Conservation (phyloP, 2,888 invertebrate species). For the Lobophora halterata region DNA sequence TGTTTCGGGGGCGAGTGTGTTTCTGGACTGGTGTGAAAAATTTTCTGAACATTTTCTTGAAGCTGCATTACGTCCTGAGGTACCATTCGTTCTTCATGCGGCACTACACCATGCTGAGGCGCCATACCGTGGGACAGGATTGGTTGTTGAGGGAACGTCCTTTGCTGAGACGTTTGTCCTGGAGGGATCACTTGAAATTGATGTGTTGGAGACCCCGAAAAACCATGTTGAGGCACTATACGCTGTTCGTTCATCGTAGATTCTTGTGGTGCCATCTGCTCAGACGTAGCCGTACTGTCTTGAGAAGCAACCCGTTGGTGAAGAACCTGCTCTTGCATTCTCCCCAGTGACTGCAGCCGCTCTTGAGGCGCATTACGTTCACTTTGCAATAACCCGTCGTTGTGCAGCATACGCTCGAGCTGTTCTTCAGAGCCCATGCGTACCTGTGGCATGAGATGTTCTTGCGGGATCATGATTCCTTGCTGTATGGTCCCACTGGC, state of each 20-base stretch:
- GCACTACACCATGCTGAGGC: constrained; percentile 9
- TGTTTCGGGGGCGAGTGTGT: constrained; percentile 10
- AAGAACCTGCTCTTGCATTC: too few relatives aligned
- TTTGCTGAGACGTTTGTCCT: constrained; percentile 8
- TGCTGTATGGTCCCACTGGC: constrained; percentile 21
- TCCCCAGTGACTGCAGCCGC: background rate
- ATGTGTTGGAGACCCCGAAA: too few relatives aligned
- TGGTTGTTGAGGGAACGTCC: constrained; percentile 2
- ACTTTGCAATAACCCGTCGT: too few relatives aligned
- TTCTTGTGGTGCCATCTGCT: too few relatives aligned
- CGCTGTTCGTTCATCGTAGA: constrained; percentile 6
- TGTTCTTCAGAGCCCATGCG: constrained; percentile 13
- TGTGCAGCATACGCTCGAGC: constrained; percentile 19
- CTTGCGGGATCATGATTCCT: constrained; percentile 18
- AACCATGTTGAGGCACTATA: constrained; percentile 10
- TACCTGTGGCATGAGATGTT: constrained; percentile 15
- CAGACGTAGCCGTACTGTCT: too few relatives aligned
- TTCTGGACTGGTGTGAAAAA: constrained; percentile 18
- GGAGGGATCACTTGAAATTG: constrained; percentile 8
- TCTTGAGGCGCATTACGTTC: too few relatives aligned
- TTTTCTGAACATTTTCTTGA: constrained; percentile 17
- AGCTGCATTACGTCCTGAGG: constrained; percentile 11
- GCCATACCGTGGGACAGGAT: background rate
- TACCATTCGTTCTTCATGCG: constrained; percentile 4
- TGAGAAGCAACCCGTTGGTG: too few relatives aligned